Evolutionary conservation across 2,113 vertebrate genomes (phyloP), one percentile per base, ranked within the genome.

Genomic region (Pelodiscus sinensis): DNA sequence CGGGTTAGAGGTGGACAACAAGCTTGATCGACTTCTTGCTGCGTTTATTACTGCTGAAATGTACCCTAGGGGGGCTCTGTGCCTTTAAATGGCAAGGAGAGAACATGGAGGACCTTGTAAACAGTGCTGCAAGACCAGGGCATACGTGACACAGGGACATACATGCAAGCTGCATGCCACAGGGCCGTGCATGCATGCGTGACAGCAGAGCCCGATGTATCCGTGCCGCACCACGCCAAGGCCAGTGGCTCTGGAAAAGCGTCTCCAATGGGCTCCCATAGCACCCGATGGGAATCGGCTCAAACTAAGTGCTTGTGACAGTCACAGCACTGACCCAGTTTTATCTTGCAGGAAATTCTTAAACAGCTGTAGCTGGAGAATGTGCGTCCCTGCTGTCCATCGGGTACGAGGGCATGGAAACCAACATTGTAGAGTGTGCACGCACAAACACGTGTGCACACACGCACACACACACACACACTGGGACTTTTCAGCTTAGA

Each of bases 11-110:
- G 11, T 7, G 10, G 9, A 38, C 38, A 25, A 44, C 35, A 13
- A 82, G 93, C 84, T 85, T 6, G 71, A 95, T 96, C 77, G 92
- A 96, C 96, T 97, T 97, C 96, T 95, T 95, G 91, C 93, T 9
- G 91, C 77, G 80, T 96, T 97, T 96, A 97, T 96, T 95, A 50
- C 91, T 84, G 92, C 94, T 78, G 65, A 84, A 94, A 94, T 93
- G 35, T 96, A 91, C 91, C 89, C 92, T 85, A 93, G 29, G 3
- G 51, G 87, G 93, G 89, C 86, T 44, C 92, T 89, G 38, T 85
- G 82, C 88, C 93, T 86, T 58, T 44, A 78, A 19, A 71, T 8
- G 82, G 86, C 22, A 12, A 88, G 62, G 84, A 87, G 71, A 84
- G 86, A 73, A 93, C 93, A 93, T 83, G 25, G 93, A 88, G 90